A percentile compares a stretch with the other conserved stretches of the same genome.
Evolutionary conservation across 2,113 vertebrate genomes (phyloP).

Genomic region (Polypterus senegalus): DNA sequence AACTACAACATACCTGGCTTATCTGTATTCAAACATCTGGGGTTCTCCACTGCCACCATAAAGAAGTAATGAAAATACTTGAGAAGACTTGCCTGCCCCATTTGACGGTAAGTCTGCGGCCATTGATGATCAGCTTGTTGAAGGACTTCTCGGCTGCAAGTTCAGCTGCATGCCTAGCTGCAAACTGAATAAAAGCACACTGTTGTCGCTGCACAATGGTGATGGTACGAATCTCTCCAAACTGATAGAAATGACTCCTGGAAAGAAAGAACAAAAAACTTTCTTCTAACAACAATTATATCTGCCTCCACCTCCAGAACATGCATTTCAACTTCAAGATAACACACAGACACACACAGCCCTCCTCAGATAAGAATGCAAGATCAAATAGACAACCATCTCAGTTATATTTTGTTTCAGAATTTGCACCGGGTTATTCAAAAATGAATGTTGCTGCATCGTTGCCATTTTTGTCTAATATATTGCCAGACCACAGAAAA

Average conservation of each 20-base stretch:
- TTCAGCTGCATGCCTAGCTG: conserved; percentile 80
- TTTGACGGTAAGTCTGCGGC: conserved; percentile 89
- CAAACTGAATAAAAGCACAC: conserved; percentile 96
- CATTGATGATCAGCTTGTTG: conserved; percentile 93
- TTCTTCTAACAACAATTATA: no score
- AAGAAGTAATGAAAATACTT: no score
- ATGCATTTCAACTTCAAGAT: no score
- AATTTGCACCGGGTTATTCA: no score
- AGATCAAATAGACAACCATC: no score
- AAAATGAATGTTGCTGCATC: no score
- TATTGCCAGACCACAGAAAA: no score
- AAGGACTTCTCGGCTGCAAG: conserved; percentile 94
- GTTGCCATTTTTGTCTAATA: no score
- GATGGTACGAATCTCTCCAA: conserved; percentile 90
- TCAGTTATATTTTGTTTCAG: no score
- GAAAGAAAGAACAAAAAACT: fast-evolving
- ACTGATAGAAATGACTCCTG: conserved; percentile 96
- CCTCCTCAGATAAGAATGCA: no score
- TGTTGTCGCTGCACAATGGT: conserved; percentile 93
- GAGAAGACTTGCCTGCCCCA: conserved; percentile 77
- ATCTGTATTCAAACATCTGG: background rate
- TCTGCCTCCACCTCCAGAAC: no score
- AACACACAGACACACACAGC: no score
- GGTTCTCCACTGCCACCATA: background rate
- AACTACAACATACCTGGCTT: background rate